Evolutionary conservation across 1,140 invertebrate species (phyloP).

Genomic region (Sycophaga agraensis): DNA sequence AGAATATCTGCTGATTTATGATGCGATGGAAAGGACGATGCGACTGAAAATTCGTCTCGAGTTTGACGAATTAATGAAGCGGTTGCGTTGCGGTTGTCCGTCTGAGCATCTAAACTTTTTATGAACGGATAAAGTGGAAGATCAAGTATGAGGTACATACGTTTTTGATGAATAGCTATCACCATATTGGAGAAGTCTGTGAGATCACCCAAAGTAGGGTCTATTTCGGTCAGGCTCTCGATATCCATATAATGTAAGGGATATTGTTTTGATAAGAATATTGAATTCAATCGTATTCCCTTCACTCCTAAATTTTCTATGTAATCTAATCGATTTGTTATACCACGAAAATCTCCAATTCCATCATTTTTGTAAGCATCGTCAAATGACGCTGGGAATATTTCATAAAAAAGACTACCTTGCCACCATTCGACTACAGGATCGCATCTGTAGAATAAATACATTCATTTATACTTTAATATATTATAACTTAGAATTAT

Average conservation of each 20-base stretch:
- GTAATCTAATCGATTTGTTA: slow-evolving; percentile 69
- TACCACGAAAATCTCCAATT: slow-evolving; percentile 72
- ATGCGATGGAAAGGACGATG: slow-evolving; percentile 31
- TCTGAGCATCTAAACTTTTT: slow-evolving; percentile 42
- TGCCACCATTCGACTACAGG: slow-evolving; percentile 73
- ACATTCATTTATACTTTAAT: not conserved
- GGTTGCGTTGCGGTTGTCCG: not conserved
- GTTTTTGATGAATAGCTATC: slow-evolving; percentile 61
- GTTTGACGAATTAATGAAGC: not conserved
- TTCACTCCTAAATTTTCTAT: slow-evolving; percentile 67
- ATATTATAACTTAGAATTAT: no score
- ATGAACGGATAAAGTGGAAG: slow-evolving; percentile 68
- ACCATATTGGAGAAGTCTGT: slow-evolving; percentile 68
- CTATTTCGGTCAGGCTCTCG: slow-evolving; percentile 64
- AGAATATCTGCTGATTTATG: slow-evolving; percentile 36
- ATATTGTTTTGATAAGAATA: slow-evolving; percentile 70
- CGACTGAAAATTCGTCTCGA: slow-evolving; percentile 19
- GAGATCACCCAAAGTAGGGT: slow-evolving; percentile 64
- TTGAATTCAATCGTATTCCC: slow-evolving; percentile 72
- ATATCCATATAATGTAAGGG: slow-evolving; percentile 69
- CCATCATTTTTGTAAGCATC: slow-evolving; percentile 73
- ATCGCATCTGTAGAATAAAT: slow-evolving; percentile 40
- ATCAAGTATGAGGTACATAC: slow-evolving; percentile 75
- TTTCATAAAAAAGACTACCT: slow-evolving; percentile 78
- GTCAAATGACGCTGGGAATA: slow-evolving; percentile 80